These are phyloP conservation scores for Melanostigma gelatinosum DNA, from an alignment of 2,113 vertebrate genomes.

Conservation along the genomic window DNA sequence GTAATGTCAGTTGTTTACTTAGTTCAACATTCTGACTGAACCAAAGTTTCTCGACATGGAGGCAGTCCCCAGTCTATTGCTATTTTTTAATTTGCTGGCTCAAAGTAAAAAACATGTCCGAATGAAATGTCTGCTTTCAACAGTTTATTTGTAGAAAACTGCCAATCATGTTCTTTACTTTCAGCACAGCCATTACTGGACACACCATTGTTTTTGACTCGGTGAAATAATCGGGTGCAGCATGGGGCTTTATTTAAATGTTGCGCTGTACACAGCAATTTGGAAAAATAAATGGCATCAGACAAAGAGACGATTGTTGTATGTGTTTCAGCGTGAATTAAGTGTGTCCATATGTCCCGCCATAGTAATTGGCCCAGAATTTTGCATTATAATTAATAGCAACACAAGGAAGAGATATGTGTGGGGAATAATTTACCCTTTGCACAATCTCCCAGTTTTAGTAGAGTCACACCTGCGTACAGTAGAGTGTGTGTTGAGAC, in stretches of 20 bases:
- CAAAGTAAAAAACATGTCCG: constrained; percentile 38
- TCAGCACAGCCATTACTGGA: constrained; percentile 30
- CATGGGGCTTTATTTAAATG: constrained; percentile 31
- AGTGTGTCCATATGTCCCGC: constrained; percentile 22
- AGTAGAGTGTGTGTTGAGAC: constrained; percentile 54
- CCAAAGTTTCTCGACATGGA: constrained; percentile 15
- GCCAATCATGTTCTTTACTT: constrained; percentile 8
- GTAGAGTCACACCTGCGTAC: constrained; percentile 42
- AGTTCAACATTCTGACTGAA: constrained; percentile 20
- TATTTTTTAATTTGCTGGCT: constrained; percentile 28
- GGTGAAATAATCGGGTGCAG: constrained; percentile 47
- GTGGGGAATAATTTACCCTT: constrained; percentile 13
- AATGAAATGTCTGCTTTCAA: constrained; percentile 30
- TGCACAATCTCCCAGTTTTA: constrained; percentile 10
- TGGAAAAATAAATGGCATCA: constrained; percentile 34
- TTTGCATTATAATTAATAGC: constrained; percentile 20
- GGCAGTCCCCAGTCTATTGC: constrained; percentile 12
- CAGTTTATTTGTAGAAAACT: constrained; percentile 20
- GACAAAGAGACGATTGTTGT: constrained; percentile 31
- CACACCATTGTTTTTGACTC: constrained; percentile 48
- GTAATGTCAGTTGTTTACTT: constrained; percentile 13
- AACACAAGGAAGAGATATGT: constrained; percentile 3
- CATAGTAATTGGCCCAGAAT: constrained; percentile 16
- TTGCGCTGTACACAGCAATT: constrained; percentile 52
- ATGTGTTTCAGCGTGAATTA: constrained; percentile 31